Base-by-base conservation (phyloP, 2,888 invertebrate species). In the Torymus texanus region DNA sequence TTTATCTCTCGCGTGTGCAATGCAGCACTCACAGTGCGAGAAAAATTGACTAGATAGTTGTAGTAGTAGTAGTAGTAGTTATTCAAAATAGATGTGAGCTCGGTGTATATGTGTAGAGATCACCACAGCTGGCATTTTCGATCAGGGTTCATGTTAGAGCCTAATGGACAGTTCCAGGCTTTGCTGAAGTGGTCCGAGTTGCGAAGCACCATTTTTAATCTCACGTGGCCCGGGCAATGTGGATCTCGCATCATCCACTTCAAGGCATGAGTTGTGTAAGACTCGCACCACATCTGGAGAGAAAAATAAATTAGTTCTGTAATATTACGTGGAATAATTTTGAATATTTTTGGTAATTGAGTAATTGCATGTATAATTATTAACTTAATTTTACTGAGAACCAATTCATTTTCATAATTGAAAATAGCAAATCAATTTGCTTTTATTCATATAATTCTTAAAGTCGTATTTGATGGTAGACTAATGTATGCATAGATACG, bases 201-300 rank as follows among this genome's bases (percentile, higher is more conserved):
- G 83, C 93, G 93, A 0, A 96, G 88, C 0, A 94, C 93, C 0
- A 94, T 96, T 53, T 92, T 91, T 0, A 96, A 93, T 24, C 96
- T 91, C 81, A 95, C 91, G 83, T 92, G 91, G 41, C 94, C 94
- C 0, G 96, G 96, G 80, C 95, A 93, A 86, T 96, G 96, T 67
- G 94, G 93, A 84, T 96, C 96, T 78, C 93, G 92, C 2, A 95
- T 87, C 79, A 95, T 94, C 83, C 92, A 92, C 63, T 91, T 91
- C 11, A 95, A 88, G 0, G 94, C 93, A 51, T 93, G 93, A 41
- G 91, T 91, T 55, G 94, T 94, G 82, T 92, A 93, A 51, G 94
- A 93, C 88, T 96, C 96, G 88, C 97, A 97, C 97, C 97, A 97
- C 13, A 97, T 91, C 95, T 95, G 90, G 53, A 88, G 85, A 78